Base-by-base conservation (phyloP, 2,113 vertebrate species). In the Triplophysa dalaica region DNA sequence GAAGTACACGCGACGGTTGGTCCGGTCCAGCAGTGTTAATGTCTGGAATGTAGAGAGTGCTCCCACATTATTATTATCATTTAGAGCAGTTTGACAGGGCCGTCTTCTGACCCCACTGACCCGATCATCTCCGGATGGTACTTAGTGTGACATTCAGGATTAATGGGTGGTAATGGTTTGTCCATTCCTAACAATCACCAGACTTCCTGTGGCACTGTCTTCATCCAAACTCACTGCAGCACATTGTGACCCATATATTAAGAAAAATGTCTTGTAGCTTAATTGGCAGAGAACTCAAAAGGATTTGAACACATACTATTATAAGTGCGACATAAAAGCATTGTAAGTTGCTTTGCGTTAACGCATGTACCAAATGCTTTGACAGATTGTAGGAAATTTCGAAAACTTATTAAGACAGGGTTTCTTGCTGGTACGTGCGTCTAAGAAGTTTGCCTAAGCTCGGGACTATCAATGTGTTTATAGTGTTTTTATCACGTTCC, bases 31-130 rank as follows among this genome's bases (percentile, higher is more conserved):
- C 19, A 13, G 66, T 4, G 75, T 41, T 78, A 81, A 84, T 84
- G 63, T 78, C 43, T 33, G 9, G 19, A 61, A 63, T 50, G 43
- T 2, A 64, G 75, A 66, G 75, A 81, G 69, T 58, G 79, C 43
- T 48, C 61, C n/a, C 61, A 64, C 61, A 76, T 72, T 75, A 33
- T 80, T 70, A 81, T 84, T 67, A 67, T 52, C 70, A 48, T 82
- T 79, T 79, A 84, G 80, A 66, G 45, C 6, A n/a, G 33, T 76
- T 62, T 79, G 72, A 75, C 65, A 69, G 73, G 38, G 74, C 21
- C 75, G 66, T 62, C 78, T 64, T 65, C 69, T 81, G 33, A 62
- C 69, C 76, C 61, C 41, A 60, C 54, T 72, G 77, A 74, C 66
- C 83, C 56, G 58, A 82, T 82, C 76, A 79, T 76, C 60, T 45